Evolutionary conservation across 30 jellyfish, hydroid and myxozoan genomes (phyloP), one percentile per base, ranked within the genome.

Genomic region (Hydractinia echinata): DNA sequence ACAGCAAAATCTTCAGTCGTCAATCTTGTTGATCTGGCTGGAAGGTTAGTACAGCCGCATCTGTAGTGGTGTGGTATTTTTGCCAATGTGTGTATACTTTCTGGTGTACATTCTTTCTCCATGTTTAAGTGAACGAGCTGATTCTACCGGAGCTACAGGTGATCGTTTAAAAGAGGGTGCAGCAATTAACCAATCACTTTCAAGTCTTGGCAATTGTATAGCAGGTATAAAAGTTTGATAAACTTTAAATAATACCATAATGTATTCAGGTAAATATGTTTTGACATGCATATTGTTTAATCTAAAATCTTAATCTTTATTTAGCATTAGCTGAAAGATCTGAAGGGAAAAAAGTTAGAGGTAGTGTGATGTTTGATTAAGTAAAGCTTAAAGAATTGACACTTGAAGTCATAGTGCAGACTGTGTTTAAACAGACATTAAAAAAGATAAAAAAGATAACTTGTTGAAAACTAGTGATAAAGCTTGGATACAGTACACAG

Each of bases 91-190:
- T 30, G 44, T 30, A 30, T 30, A 30, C 44, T 30, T 30, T 30
- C 44, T 30, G 44, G 44, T 30, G 1, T 30, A n/a, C 44, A 30
- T 13, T 58, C 19, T 0, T 18, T 18, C 19, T 58, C 3, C 3
- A 11, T 18, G 18, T 58, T 58, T 18, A 13, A 58, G 69, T 58
- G 69, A 58, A 18, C 69, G 95, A 82, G 95, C 95, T 9, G 95
- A 87, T 19, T 89, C 96, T 8, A 89, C 96, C 10, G 96, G 96
- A 10, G 96, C 96, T n/a, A 89, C 96, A 4, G 96, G 96, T 14
- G 94, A 84, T 21, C 84, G 96, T 6, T 60, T 89, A 77, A 89
- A 89, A 74, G 96, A 89, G 77, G 96, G 96, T 21, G 94, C 96
- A 9, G 96, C 96, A 10, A 89, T 89, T 44, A 89, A 89, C 60